Conservation (phyloP, 2,797 vertebrate species). For the Miichthys miiuy region DNA sequence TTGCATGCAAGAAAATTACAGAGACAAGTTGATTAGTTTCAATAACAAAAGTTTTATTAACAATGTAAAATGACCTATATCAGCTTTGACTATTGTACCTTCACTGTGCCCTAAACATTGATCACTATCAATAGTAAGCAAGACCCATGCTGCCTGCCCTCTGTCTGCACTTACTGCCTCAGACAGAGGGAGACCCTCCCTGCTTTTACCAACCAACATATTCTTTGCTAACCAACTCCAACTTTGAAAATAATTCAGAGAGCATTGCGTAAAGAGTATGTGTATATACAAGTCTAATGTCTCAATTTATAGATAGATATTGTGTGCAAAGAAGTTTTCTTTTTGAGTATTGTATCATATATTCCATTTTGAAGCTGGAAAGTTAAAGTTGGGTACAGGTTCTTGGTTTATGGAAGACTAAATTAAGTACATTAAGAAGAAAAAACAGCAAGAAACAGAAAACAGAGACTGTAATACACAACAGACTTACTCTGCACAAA, state of each 20-base stretch:
- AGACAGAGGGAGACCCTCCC: conserved; percentile 61
- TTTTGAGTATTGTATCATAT: conserved; percentile 81
- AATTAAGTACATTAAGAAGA: conserved; percentile 82
- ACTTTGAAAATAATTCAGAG: conserved; percentile 83
- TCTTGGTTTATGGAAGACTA: conserved; percentile 90
- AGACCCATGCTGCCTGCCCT: conserved; percentile 86
- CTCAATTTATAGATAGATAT: conserved; percentile 81
- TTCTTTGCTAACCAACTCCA: conserved; percentile 78
- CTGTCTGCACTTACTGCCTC: conserved; percentile 57
- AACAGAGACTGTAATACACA: conserved; percentile 72
- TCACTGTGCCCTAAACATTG: conserved; percentile 90
- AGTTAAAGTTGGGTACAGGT: conserved; percentile 83
- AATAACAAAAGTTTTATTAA: conserved; percentile 89
- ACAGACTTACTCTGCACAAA: conserved; percentile 69
- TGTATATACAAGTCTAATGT: conserved; percentile 84
- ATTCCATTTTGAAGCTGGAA: conserved; percentile 83
- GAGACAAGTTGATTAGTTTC: conserved; percentile 55
- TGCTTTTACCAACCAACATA: conserved; percentile 62
- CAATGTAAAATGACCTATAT: conserved; percentile 88
- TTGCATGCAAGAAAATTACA: conserved; percentile 38
- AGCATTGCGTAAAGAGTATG: conserved; percentile 80
- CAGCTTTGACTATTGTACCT: conserved; percentile 86
- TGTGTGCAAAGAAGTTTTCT: conserved; percentile 83
- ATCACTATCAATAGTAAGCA: conserved; percentile 87
- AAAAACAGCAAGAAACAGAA: conserved; percentile 75